Conservation (phyloP, 2,797 vertebrate genomes). For the Melanotaenia boesemani region DNA sequence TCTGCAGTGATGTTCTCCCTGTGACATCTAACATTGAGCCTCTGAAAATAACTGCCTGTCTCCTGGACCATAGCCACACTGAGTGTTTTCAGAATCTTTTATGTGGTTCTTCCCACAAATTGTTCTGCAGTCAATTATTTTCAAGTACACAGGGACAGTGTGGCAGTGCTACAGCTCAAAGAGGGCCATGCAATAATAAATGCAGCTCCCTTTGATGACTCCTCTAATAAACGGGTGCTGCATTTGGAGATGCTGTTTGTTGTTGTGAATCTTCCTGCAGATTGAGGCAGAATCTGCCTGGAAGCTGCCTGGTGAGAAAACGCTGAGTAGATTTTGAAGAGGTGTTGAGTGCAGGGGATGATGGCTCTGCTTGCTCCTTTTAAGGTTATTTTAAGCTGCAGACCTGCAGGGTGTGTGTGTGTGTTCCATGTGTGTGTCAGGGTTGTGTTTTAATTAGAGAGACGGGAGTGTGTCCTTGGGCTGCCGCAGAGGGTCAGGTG, state of each 20-base stretch:
- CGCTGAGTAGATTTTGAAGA: constrained; percentile 77
- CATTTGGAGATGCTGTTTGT: constrained; percentile 57
- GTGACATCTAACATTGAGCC: constrained; percentile 4
- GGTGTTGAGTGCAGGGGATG: constrained; percentile 78
- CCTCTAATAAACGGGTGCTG: constrained; percentile 37
- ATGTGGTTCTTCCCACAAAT: constrained; percentile 38
- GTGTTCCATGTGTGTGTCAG: constrained; percentile 57
- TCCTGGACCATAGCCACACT: constrained; percentile 20
- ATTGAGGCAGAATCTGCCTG: constrained; percentile 61
- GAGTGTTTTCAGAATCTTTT: constrained; percentile 36
- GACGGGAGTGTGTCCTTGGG: constrained; percentile 83
- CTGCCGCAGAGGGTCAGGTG: constrained; percentile 79
- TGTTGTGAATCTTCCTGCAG: constrained; percentile 57
- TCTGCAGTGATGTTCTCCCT: constrained; percentile 18
- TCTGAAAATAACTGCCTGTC: not conserved
- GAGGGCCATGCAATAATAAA: constrained; percentile 58
- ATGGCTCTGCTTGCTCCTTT: constrained; percentile 76
- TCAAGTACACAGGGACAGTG: constrained; percentile 24
- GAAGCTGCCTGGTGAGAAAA: constrained; percentile 71
- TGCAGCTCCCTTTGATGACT: constrained; percentile 42
- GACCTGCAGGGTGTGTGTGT: constrained; percentile 70
- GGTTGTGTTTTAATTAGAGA: constrained; percentile 86
- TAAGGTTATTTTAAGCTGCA: constrained; percentile 81
- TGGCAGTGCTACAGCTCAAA: constrained; percentile 33
- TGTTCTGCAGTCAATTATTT: constrained; percentile 58